Evolutionary conservation across 1,140 invertebrate species (phyloP), one percentile per base, ranked within the genome.

Genomic region (Agrypnia vestita): DNA sequence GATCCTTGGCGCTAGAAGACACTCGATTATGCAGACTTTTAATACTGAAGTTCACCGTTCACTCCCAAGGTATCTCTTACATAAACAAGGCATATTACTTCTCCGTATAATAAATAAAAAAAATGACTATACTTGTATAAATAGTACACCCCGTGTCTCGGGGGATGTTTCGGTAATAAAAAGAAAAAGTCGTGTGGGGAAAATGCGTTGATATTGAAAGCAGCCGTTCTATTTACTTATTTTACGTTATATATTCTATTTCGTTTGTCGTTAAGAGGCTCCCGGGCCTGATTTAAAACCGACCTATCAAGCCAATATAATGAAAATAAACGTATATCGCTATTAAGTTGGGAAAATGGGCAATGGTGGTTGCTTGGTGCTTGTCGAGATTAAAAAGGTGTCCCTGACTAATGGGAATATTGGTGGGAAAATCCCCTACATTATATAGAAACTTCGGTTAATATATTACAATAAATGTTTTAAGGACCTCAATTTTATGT

Each of bases 171-270:
- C 47, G 21, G 64, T 47, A 69, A 69, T 69, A 78, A 71, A 62
- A 67, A 35, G 46, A 46, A 44, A 64, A 76, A 76, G 75, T 67
- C 46, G 13, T 17, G 15, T 71, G 4, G 25, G 47, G 47, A 21
- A 69, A 35, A 69, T n/a, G 44, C 49, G 62, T 55, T 69, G 62
- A 78, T 78, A 78, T 78, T 69, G 61, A 78, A 78, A 71, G 17
- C 43, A 49, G 76, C 25, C 76, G 35, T 78, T 71, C 49, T 71
- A 71, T 71, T 78, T 78, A 78, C 69, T 78, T 78, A 78, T 78
- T 78, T 78, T 35, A 25, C 47, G 51, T 67, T 56, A 69, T 78
- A 78, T 71, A 61, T 78, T 78, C 76, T 49, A 78, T 78, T 78
- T 71, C 76, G 19, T 44, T 46, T 56, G 62, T 61, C 76, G 76